Evolutionary conservation across 2,113 vertebrate species (phyloP).

Genomic region (Brachyhypopomus occidentalis): DNA sequence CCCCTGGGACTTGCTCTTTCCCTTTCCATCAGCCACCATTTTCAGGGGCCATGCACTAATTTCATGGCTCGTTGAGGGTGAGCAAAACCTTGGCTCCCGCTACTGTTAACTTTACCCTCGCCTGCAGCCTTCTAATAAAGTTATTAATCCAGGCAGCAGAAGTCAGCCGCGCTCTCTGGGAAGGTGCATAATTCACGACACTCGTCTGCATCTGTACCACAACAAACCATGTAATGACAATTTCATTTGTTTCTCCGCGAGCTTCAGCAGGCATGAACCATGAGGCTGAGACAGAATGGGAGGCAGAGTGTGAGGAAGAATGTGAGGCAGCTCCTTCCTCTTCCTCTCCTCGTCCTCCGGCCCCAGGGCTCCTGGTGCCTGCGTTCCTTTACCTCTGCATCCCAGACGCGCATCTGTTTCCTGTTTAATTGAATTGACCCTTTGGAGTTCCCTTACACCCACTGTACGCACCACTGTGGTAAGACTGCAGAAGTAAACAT

Average conservation of each 20-base stretch:
- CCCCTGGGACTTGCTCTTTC: slow-evolving; percentile 49
- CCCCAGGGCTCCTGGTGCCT: too few species aligned
- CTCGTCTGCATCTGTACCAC: not conserved
- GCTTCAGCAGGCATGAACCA: not conserved
- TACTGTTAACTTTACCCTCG: slow-evolving; percentile 43
- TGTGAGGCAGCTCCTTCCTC: slow-evolving; percentile 1
- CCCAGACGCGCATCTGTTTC: slow-evolving; percentile 41
- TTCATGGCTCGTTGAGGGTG: slow-evolving; percentile 58
- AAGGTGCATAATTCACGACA: slow-evolving; percentile 8
- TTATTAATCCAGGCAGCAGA: slow-evolving; percentile 52
- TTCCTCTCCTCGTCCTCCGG: not conserved
- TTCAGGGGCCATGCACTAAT: slow-evolving; percentile 53
- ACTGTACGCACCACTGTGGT: slow-evolving; percentile 21
- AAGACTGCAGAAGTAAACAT: slow-evolving; percentile 46
- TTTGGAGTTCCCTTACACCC: slow-evolving; percentile 29
- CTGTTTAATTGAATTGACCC: slow-evolving; percentile 50
- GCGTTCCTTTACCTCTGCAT: slow-evolving; percentile 25
- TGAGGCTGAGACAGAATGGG: not conserved
- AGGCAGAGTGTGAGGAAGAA: too few species aligned
- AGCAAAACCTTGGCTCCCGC: slow-evolving; percentile 29
- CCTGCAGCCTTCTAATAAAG: slow-evolving; percentile 56
- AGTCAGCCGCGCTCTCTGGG: slow-evolving; percentile 12
- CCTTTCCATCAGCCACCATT: slow-evolving; percentile 50
- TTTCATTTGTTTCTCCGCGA: slow-evolving; percentile 25
- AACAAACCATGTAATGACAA: slow-evolving; percentile 47